Evolutionary conservation across 1,140 invertebrate species (phyloP), one percentile per base, ranked within the genome.

Genomic region (Stegodyphus dumicola): DNA sequence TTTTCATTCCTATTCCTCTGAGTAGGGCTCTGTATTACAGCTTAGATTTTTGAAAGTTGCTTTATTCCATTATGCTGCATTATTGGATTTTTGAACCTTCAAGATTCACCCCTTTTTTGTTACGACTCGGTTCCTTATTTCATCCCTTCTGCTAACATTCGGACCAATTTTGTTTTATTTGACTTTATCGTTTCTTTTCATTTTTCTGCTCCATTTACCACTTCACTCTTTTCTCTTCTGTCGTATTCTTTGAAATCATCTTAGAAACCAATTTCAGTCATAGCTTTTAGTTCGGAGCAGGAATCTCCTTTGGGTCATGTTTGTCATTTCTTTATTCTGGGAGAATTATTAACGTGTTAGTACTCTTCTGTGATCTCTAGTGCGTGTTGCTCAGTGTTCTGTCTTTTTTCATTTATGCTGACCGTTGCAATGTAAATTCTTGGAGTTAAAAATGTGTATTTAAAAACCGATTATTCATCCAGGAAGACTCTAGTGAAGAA

Each of bases 161-260:
- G 53, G 70, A n/a, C 70, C 53, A 73, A 73, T 73, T 73, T 73
- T 73, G 70, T 73, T 73, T 73, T 52, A 52, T 73, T 73, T 73
- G 49, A 73, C 15, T 73, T 73, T 49, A 73, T n/a, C 70, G 51
- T 73, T 73, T 73, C 49, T 52, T 73, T 53, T 52, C 70, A 1
- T n/a, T 13, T 7, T 73, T 73, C 70, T 73, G 49, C 70, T 52
- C 70, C 70, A 73, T 73, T 73, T 70, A 15, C 48, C 67, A 5
- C 51, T 49, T 18, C 15, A 33, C 11, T 18, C 7, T 33, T 18
- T 10, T 6, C 7, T 10, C 66, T n/a, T 9, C 10, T 49, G 51
- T 6, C 15, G 49, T 73, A 13, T 51, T 53, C 51, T 73, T 73
- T 17, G 49, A 10, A 73, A 73, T 73, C 49, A 71, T 71, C 48